phyloP scores from a whole-genome alignment of 2,888 invertebrate species.

The Dynastes tityus region DNA sequence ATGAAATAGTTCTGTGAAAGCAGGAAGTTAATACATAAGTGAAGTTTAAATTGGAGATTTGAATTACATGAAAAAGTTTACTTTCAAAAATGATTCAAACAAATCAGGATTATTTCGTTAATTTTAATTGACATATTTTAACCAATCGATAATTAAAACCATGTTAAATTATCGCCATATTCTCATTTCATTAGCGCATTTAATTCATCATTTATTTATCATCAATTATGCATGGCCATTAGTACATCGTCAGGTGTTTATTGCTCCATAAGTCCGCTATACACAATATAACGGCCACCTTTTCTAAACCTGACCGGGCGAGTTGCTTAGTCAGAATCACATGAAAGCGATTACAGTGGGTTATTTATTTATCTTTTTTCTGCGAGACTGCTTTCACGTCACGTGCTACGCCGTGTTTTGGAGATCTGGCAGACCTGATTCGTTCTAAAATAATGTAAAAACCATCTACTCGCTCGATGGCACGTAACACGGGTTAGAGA shows the following conservation, averaged over 20 bases:
- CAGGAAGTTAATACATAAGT: too few species aligned
- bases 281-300: conserved; percentile 20
- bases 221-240: too few species aligned
- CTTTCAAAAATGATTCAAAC: too few species aligned
- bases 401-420: conserved; percentile 23
- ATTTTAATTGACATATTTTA: too few species aligned
- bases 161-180: too few species aligned
- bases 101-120: too few species aligned
- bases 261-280: not conserved
- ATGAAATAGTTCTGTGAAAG: too few species aligned
- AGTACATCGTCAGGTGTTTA: not conserved
- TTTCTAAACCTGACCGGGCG: conserved; percentile 13
- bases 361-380: conserved; percentile 39
- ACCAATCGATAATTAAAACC: too few species aligned
- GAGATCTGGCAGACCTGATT: conserved; percentile 4
- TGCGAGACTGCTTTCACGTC: conserved; percentile 22
- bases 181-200: too few species aligned
- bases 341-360: conserved; percentile 23
- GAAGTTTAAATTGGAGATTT: too few species aligned
- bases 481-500: conserved; percentile 5
- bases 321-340: conserved; percentile 36
- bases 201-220: too few species aligned
- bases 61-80: too few species aligned
- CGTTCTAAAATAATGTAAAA: conserved; percentile 13
- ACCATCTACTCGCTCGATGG: conserved; percentile 8